These are phyloP conservation scores for Megathymus violae DNA, from an alignment of 1,140 invertebrate species.

Conservation along the genomic window DNA sequence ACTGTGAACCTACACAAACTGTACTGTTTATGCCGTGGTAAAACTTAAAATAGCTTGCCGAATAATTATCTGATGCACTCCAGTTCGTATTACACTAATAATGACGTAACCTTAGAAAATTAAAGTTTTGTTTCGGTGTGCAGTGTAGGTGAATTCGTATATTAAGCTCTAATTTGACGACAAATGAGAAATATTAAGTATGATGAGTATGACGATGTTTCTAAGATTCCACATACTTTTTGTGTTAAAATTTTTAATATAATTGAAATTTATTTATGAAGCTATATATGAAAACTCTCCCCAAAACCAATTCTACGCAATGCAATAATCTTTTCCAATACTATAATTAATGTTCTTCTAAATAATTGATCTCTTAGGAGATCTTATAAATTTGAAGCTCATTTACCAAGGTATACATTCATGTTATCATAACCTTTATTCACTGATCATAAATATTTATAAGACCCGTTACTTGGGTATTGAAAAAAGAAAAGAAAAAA, in stretches of 20 bases:
- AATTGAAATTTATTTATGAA: too few species aligned
- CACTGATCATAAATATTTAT: slow-evolving; percentile 30
- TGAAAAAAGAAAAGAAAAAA: slow-evolving; percentile 26
- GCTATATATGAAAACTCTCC: too few species aligned
- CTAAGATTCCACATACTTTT: too few species aligned
- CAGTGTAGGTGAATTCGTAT: too few species aligned
- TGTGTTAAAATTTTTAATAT: too few species aligned
- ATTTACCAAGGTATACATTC: slow-evolving; percentile 15
- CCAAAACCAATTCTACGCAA: not conserved
- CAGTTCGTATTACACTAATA: not conserved
- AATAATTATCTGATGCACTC: not conserved
- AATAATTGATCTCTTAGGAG: not conserved
- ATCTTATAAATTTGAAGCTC: slow-evolving; percentile 8
- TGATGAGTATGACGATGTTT: too few species aligned
- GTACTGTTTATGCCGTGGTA: slow-evolving; percentile 21
- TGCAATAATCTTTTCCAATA: not conserved
- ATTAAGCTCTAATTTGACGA: too few species aligned
- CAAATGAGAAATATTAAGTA: too few species aligned
- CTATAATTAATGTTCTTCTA: not conserved
- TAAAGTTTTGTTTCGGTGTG: too few species aligned
- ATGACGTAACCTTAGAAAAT: too few species aligned
- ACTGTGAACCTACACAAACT: slow-evolving; percentile 8
- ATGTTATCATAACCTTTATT: slow-evolving; percentile 26
- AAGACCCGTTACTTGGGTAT: slow-evolving; percentile 27
- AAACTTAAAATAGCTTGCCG: slow-evolving; percentile 13